phyloP scores from a whole-genome alignment of 2,113 vertebrate genomes.

The Tachysurus vachellii region DNA sequence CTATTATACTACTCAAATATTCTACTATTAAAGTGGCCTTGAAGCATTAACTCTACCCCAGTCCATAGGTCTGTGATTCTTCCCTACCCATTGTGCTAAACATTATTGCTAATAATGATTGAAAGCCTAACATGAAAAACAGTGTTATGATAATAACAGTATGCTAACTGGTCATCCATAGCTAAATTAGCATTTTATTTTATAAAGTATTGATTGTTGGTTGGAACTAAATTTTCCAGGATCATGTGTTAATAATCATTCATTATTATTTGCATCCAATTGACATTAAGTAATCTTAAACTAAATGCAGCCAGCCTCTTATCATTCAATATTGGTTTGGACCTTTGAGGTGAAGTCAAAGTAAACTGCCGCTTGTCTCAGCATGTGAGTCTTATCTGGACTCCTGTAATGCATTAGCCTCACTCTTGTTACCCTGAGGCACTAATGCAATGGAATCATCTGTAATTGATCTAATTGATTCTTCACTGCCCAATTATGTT shows the following conservation, averaged over 20 bases:
- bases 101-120: not conserved
- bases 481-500: constrained; percentile 51
- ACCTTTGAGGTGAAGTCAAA: not conserved
- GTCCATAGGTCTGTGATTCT: not conserved
- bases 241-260: not conserved
- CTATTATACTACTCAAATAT: not conserved
- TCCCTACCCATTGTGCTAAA: not conserved
- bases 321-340: not conserved
- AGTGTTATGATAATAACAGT: not conserved
- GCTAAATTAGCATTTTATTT: not conserved
- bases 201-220: constrained; percentile 1
- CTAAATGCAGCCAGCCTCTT: not conserved
- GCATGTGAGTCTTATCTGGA: constrained; percentile 26
- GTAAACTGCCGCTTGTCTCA: not conserved
- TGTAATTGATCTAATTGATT: constrained; percentile 58
- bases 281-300: not conserved
- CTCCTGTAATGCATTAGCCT: constrained; percentile 33
- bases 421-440: constrained; percentile 39
- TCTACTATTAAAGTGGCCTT: not conserved
- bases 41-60: not conserved
- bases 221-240: not conserved
- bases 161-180: constrained; percentile 19
- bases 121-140: constrained; percentile 7
- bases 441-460: constrained; percentile 46
- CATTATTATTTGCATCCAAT: not conserved